These are phyloP conservation scores for Eulemur rufifrons DNA, from an alignment of 2,113 vertebrate species.

Conservation along the genomic window DNA sequence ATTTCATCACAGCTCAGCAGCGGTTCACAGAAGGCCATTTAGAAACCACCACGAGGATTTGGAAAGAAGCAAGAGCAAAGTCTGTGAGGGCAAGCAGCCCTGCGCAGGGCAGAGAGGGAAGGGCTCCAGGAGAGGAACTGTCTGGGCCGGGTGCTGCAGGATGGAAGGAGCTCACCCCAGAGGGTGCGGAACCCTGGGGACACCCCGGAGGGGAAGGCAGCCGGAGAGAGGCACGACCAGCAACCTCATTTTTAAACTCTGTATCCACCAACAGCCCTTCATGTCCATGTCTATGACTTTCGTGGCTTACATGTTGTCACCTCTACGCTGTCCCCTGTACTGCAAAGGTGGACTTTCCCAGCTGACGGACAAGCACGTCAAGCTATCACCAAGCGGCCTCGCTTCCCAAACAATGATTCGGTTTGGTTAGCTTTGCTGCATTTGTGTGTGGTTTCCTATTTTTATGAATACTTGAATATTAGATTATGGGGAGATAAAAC, in stretches of 20 bases:
- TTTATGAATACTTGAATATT: conserved; percentile 28
- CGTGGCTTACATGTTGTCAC: not conserved
- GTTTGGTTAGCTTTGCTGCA: not conserved
- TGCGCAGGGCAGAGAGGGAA: not conserved
- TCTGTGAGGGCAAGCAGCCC: not conserved
- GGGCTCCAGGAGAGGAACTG: not conserved
- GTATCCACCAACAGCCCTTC: not conserved
- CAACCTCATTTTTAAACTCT: not conserved
- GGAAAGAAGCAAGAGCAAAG: not conserved
- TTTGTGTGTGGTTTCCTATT: not conserved
- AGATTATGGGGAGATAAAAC: not conserved
- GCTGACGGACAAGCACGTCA: not conserved
- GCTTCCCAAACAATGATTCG: not conserved
- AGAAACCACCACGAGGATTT: not conserved
- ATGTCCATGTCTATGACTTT: not conserved
- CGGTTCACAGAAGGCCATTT: not conserved
- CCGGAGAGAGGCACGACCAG: not conserved
- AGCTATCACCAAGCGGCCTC: not conserved
- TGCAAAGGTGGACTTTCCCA: not conserved
- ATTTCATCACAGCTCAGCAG: not conserved
- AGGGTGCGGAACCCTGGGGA: not conserved
- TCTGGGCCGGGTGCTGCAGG: not conserved
- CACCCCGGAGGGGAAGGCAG: not conserved
- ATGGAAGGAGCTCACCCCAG: too few relatives aligned
- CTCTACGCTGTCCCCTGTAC: not conserved